These are phyloP conservation scores for Vidua chalybeata DNA, from an alignment of 2,113 vertebrate species.

Conservation along the genomic window DNA sequence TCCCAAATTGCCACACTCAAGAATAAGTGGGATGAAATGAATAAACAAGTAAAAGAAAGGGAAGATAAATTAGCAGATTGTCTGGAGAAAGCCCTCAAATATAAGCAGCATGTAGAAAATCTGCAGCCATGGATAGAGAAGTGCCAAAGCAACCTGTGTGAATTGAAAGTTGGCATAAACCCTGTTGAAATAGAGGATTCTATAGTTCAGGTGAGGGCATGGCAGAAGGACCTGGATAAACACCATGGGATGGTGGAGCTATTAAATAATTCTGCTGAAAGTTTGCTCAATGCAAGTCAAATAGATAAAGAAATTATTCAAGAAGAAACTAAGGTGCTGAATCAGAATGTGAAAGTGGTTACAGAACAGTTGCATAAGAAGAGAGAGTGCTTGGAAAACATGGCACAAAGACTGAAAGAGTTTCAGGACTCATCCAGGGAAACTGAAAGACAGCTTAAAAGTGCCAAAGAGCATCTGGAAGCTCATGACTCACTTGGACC, in stretches of 20 bases:
- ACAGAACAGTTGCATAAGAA: slow-evolving; percentile 84
- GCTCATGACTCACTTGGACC: slow-evolving; percentile 80
- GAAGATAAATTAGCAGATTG: slow-evolving; percentile 81
- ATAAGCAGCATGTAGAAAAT: slow-evolving; percentile 83
- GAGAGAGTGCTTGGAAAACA: slow-evolving; percentile 84
- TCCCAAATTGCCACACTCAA: slow-evolving; percentile 83
- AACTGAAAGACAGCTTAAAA: slow-evolving; percentile 80
- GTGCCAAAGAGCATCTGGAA: slow-evolving; percentile 84
- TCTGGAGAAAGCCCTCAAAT: slow-evolving; percentile 85
- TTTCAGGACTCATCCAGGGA: slow-evolving; percentile 88
- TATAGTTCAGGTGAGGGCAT: slow-evolving; percentile 80
- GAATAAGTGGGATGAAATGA: slow-evolving; percentile 87
- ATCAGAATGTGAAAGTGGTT: slow-evolving; percentile 80
- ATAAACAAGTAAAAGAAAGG: slow-evolving; percentile 79
- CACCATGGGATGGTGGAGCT: slow-evolving; percentile 87
- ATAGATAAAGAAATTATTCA: slow-evolving; percentile 81
- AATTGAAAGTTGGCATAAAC: slow-evolving; percentile 79
- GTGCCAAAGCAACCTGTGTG: slow-evolving; percentile 76
- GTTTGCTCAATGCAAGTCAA: slow-evolving; percentile 83
- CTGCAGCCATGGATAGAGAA: slow-evolving; percentile 86
- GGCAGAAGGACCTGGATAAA: slow-evolving; percentile 93
- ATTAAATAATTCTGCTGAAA: slow-evolving; percentile 82
- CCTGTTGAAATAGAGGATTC: slow-evolving; percentile 79
- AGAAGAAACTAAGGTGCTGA: slow-evolving; percentile 78
- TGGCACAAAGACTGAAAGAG: slow-evolving; percentile 86